phyloP scores from a whole-genome alignment of 2,888 invertebrate species.

The Rugalucina vietnamica region DNA sequence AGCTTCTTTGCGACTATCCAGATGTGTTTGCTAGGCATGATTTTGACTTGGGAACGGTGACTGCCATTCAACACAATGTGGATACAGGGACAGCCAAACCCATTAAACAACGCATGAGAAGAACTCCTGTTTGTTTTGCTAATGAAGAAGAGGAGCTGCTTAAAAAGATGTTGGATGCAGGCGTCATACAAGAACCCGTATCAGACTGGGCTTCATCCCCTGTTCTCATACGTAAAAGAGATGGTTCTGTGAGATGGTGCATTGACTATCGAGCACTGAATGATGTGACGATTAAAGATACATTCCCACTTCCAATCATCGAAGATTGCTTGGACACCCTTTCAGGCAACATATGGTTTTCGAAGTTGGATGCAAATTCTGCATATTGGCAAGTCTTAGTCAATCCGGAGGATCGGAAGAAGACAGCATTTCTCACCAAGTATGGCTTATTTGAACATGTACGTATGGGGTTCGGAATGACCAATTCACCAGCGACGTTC shows the following conservation, averaged over 20 bases:
- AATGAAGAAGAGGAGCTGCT: not conserved
- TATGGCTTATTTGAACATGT: conserved; percentile 51
- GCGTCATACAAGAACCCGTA: conserved; percentile 25
- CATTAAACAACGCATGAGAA: conserved; percentile 31
- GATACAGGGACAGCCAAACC: conserved; percentile 36
- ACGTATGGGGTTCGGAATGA: conserved; percentile 54
- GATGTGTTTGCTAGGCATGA: conserved; percentile 35
- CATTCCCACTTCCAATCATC: conserved; percentile 7
- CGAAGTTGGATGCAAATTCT: conserved; percentile 27
- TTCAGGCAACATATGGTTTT: conserved; percentile 29
- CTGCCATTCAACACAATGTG: conserved; percentile 39
- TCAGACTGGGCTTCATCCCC: conserved; percentile 20
- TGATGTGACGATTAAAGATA: conserved; percentile 9
- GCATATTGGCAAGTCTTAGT: conserved; percentile 24
- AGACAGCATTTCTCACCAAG: conserved; percentile 58
- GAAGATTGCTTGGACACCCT: conserved; percentile 38
- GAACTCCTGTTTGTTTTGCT: not conserved
- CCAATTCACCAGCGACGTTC: conserved; percentile 57
- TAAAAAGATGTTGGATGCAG: conserved; percentile 12
- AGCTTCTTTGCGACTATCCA: conserved; percentile 6
- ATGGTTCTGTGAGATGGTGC: conserved; percentile 41
- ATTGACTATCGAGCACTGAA: conserved; percentile 45
- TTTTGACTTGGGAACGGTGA: conserved; percentile 29
- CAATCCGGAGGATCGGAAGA: conserved; percentile 27
- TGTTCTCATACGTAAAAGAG: conserved; percentile 7